These are phyloP conservation scores for Caenorhabditis sinica DNA, from an alignment of 2,888 invertebrate genomes.

Conservation along the genomic window DNA sequence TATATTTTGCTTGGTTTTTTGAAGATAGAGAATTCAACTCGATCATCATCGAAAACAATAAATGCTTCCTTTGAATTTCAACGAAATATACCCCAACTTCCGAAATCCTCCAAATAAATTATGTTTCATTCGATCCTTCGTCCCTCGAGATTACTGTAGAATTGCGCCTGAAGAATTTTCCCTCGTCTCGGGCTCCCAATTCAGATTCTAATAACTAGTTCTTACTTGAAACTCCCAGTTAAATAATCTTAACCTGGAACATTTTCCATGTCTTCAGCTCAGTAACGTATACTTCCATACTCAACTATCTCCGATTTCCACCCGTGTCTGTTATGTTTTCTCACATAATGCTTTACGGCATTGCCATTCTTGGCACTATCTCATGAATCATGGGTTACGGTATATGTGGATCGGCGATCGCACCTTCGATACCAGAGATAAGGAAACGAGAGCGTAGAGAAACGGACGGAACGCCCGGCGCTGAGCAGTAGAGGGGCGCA, in stretches of 20 bases:
- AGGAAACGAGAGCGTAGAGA: slow-evolving; percentile 54
- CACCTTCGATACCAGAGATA: slow-evolving; percentile 59
- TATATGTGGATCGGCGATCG: slow-evolving; percentile 32
- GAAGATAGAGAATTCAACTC: background rate
- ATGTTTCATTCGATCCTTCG: too few relatives aligned
- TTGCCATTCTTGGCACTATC: slow-evolving; percentile 21
- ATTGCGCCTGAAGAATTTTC: background rate
- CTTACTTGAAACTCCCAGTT: too few relatives aligned
- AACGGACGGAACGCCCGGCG: slow-evolving; percentile 59
- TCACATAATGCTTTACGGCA: background rate
- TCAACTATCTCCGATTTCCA: too few relatives aligned
- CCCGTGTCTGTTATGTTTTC: background rate
- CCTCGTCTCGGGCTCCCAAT: background rate
- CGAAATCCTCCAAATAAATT: too few relatives aligned
- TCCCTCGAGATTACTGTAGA: background rate
- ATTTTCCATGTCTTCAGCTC: background rate
- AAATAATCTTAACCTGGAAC: too few relatives aligned
- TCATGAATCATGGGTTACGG: slow-evolving; percentile 38
- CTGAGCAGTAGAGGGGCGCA: slow-evolving; percentile 64
- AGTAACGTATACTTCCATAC: too few relatives aligned
- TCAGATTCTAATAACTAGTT: background rate
- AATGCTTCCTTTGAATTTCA: too few relatives aligned
- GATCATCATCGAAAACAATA: too few relatives aligned
- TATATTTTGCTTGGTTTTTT: too few relatives aligned
- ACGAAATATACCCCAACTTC: background rate